Percentiles rank a stretch among this genome's conserved stretches.
Evolutionary conservation across 2,797 vertebrate genomes (phyloP).

Genomic region (Oryzias sinensis): DNA sequence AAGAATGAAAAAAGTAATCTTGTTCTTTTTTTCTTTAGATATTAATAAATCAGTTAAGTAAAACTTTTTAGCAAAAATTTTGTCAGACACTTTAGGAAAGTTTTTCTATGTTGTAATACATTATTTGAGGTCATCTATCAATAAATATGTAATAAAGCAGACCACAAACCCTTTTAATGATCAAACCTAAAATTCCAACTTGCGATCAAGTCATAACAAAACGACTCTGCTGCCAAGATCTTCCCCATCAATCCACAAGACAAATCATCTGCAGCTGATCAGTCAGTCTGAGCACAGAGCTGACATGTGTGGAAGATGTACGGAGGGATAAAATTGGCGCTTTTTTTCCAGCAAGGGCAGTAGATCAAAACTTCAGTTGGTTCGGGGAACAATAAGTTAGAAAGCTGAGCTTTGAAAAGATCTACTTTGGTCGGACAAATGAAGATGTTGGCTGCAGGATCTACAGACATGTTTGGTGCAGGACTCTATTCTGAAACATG

Average conservation of each 20-base stretch:
- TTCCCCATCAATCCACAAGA: background rate
- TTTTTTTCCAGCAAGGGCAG: background rate
- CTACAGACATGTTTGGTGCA: background rate
- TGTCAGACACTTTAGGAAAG: no score
- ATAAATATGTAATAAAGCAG: no score
- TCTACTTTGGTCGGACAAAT: background rate
- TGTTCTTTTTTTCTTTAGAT: no score
- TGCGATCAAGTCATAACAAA: background rate
- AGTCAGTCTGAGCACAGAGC: background rate
- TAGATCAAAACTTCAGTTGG: background rate
- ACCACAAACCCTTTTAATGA: no score
- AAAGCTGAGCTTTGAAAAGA: background rate
- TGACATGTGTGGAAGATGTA: constrained; percentile 1
- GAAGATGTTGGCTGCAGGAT: background rate
- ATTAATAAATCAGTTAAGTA: no score
- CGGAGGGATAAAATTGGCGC: background rate
- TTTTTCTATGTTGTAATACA: no score
- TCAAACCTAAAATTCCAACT: background rate
- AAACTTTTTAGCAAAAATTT: no score
- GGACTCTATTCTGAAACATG: background rate
- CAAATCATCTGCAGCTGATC: constrained; percentile 1
- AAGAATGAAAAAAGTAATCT: no score
- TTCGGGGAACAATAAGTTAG: background rate
- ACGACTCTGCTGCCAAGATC: background rate
- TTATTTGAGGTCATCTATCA: no score